Base-by-base conservation (phyloP, 2,888 invertebrate species). In the Synergus umbraculus region DNA sequence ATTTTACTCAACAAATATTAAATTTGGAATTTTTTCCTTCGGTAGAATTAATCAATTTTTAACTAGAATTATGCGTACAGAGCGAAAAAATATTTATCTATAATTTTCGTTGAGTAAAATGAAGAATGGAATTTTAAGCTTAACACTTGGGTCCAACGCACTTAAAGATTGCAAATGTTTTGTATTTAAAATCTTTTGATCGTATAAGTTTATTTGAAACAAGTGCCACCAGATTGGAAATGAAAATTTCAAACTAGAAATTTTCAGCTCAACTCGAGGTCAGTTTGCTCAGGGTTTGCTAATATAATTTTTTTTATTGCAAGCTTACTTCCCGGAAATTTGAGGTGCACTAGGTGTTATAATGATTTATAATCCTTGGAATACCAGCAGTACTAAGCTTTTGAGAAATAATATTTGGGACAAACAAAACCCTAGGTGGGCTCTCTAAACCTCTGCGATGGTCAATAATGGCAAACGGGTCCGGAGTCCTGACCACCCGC, bases 401-500 rank as follows among this genome's bases (percentile, higher is more conserved):
- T 81, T 76, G 82, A 81, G 78, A 78, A 79, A 77, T 81, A 78
- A 81, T 80, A 78, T 83, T 81, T 78, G 80, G 73, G 81, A 78
- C 76, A 77, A 77, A 77, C 54, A 77, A 54, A 73, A 79, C 76
- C 79, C 22, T 76, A 64, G 76, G 76, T 79, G 76, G 79, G 78
- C 79, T 76, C 81, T 49, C 9, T 66, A 66, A 43, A 43, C 41
- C 82, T 80, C 78, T 49, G 43, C 15, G 18, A 63, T 67, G 80
- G 43, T 29, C 64, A 54, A 69, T 76, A 65, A 81, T 79, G 79
- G 85, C 79, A 83, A 85, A 81, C 80, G 79, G 81, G 79, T 81
- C 76, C 80, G 83, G 83, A 83, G 79, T 81, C 76, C 80, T 83
- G 83, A 83, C 88, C 88, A 85, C 88, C 89, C 86, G 88, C 84